A percentile compares a stretch with the other conserved stretches of the same genome.
phyloP scores from a whole-genome alignment of 1,140 invertebrate genomes.

The Rhagoletis zephyria region DNA sequence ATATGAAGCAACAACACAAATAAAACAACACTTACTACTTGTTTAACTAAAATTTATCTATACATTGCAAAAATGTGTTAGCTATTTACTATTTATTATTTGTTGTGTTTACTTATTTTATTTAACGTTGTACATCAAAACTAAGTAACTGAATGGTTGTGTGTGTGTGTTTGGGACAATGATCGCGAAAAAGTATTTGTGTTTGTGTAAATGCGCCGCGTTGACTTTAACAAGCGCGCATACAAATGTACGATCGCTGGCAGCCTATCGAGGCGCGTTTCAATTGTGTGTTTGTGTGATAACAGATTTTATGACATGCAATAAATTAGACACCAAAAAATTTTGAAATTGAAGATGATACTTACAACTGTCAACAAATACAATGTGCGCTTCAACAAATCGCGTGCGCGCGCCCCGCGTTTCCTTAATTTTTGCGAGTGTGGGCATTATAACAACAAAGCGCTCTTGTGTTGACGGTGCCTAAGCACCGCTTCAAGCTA shows the following conservation, averaged over 20 bases:
- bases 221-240: background rate
- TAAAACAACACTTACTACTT: background rate
- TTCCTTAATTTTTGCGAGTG: background rate
- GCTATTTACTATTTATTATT: background rate
- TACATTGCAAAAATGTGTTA: constrained; percentile 29
- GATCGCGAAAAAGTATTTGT: background rate
- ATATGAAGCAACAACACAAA: background rate
- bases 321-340: constrained; percentile 1
- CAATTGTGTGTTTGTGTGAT: background rate
- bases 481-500: too few species aligned
- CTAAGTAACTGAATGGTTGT: background rate
- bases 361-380: background rate
- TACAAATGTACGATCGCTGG: background rate
- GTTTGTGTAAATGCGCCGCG: background rate
- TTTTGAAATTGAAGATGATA: constrained; percentile 32
- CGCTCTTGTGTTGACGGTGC: background rate
- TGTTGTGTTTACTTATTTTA: background rate
- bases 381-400: background rate
- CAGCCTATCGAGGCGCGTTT: background rate
- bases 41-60: constrained; percentile 20
- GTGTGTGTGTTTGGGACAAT: background rate
- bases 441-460: background rate
- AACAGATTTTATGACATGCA: constrained; percentile 6
- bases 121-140: background rate
- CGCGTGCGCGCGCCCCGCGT: background rate